Base-by-base conservation (phyloP, 64 coral and sea anemone species). In the Platygyra sinensis region DNA sequence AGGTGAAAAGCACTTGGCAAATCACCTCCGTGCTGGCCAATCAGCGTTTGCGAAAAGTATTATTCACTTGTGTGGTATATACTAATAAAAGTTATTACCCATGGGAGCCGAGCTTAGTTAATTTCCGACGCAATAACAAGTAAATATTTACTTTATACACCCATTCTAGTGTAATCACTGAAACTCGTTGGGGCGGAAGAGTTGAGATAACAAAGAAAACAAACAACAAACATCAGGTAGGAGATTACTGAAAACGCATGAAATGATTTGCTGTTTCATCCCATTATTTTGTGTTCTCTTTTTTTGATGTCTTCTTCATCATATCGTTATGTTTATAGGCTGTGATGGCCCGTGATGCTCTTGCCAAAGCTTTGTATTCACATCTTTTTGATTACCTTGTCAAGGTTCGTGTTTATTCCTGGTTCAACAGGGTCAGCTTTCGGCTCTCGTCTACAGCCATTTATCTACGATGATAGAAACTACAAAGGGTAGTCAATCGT, bases 141-240 rank as follows among this genome's bases (percentile, higher is more conserved):
- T 27, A 69, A 27, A 27, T 29, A n/a, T 69, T 57, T 1, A 14
- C 15, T 57, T 69, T 69, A n/a, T 25, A 5, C 25, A 10, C 12
- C 18, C 11, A 14, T 10, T 33, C 32, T n/a, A 88, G 86, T 24
- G 73, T 75, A 14, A 55, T 87, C 38, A 93, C 94, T 81, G 91
- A 93, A 25, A 86, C 95, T 20, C 95, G 95, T 10, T 94, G 95
- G 88, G 91, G 95, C 80, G 95, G 95, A 36, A 25, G 81, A 36
- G 92, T 93, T 29, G 95, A 96, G 67, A 94, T 96, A 52, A 96
- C 91, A 28, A 96, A 90, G 77, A 94, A 94, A 73, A 96, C 95
- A 18, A 86, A 93, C 10, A 93, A 96, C 50, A 74, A 74, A 63
- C 87, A 93, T 36, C 94, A 93, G 94, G 94, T 96, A 27, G 10